These are phyloP conservation scores for Danio choprae DNA, from an alignment of 2,797 vertebrate genomes.

Conservation along the genomic window DNA sequence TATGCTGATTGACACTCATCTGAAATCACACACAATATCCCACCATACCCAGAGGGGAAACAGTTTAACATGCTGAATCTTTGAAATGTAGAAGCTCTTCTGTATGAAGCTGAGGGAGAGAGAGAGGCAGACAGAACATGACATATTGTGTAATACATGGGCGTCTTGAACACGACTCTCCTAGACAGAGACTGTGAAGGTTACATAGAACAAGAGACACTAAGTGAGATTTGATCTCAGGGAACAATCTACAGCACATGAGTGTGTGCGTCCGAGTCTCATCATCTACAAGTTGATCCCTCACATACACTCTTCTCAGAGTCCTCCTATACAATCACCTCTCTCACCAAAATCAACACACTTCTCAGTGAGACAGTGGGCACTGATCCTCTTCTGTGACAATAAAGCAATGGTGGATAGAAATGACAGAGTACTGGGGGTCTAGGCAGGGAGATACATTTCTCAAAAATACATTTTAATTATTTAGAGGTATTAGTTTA, in stretches of 20 bases:
- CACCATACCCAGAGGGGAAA: slow-evolving; percentile 14
- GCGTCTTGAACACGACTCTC: slow-evolving; percentile 15
- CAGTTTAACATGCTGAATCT: slow-evolving; percentile 29
- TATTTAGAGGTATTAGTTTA: background rate
- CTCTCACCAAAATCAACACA: slow-evolving; percentile 76
- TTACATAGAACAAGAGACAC: slow-evolving; percentile 57
- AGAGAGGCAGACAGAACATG: slow-evolving; percentile 23
- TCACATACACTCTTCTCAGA: slow-evolving; percentile 72
- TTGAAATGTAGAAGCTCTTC: slow-evolving; percentile 29
- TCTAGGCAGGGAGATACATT: background rate
- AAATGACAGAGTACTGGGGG: background rate
- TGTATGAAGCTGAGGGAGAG: slow-evolving; percentile 12
- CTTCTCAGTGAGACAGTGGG: slow-evolving; percentile 75
- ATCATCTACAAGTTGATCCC: slow-evolving; percentile 51
- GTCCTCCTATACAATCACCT: slow-evolving; percentile 71
- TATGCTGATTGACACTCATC: slow-evolving; percentile 53
- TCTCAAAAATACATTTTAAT: background rate
- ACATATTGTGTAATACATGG: slow-evolving; percentile 29
- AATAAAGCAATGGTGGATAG: background rate
- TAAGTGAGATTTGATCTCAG: slow-evolving; percentile 55
- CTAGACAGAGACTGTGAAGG: slow-evolving; percentile 32
- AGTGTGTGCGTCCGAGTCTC: slow-evolving; percentile 33
- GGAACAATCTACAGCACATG: slow-evolving; percentile 58
- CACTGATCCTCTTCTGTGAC: slow-evolving; percentile 69
- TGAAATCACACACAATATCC: slow-evolving; percentile 50